Percentiles rank a stretch among this genome's conserved stretches.
phyloP scores from a whole-genome alignment of 2,797 vertebrate species.

The Spheniscus humboldti region DNA sequence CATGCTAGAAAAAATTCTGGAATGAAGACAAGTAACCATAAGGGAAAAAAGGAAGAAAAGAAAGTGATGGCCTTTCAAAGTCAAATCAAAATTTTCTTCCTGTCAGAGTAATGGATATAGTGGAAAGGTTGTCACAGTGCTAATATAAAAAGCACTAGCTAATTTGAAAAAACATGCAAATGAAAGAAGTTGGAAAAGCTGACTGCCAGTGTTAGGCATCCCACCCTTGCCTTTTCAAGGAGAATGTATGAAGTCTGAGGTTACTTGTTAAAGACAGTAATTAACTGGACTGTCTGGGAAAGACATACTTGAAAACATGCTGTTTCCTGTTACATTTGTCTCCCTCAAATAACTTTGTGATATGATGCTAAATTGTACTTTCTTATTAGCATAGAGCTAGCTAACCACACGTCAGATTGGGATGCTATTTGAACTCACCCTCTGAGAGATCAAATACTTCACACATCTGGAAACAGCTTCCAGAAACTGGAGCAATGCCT shows the following conservation, averaged over 20 bases:
- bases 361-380: not conserved
- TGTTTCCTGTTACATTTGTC: not conserved
- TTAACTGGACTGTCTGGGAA: not conserved
- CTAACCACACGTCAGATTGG: not conserved
- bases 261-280: not conserved
- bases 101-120: not conserved
- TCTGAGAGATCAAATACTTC: not conserved
- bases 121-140: not conserved
- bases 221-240: not conserved
- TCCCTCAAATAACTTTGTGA: not conserved
- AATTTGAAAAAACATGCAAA: not conserved
- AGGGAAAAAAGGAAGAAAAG: not conserved
- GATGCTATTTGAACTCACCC: not conserved
- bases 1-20: not conserved
- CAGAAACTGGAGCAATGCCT: not conserved
- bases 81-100: constrained; percentile 1
- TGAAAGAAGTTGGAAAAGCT: not conserved
- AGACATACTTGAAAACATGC: not conserved
- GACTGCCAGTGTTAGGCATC: not conserved
- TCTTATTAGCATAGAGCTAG: not conserved
- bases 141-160: constrained; percentile 24
- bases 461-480: not conserved
- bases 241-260: not conserved
- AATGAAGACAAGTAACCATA: not conserved
- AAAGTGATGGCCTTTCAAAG: not conserved